Conservation (phyloP, 2,888 invertebrate species). For the Amphiduros pacificus region DNA sequence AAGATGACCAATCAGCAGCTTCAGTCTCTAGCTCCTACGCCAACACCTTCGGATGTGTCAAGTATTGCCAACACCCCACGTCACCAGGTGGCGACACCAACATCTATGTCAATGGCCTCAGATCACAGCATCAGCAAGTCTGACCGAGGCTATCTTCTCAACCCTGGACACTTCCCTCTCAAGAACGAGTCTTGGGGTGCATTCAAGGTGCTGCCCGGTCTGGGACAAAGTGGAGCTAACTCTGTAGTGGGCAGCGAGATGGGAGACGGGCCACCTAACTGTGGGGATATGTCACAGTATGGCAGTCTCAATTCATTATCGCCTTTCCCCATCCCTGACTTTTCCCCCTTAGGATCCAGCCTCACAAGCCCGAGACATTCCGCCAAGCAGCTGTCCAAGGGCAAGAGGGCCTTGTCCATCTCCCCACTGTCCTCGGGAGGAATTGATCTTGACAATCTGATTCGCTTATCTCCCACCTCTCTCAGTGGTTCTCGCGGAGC, state of each 20-base stretch:
- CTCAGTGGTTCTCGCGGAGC: conserved; percentile 43
- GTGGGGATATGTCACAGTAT: conserved; percentile 6
- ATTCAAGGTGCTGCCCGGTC: conserved; percentile 20
- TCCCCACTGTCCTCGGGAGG: conserved; percentile 51
- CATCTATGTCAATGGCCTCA: neutral
- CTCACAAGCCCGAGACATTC: conserved; percentile 22
- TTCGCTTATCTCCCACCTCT: conserved; percentile 60
- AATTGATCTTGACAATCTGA: conserved; percentile 58
- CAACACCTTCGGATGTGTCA: conserved; percentile 19
- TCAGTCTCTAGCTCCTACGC: conserved; percentile 15
- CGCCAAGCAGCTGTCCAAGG: neutral
- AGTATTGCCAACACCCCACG: conserved; percentile 19
- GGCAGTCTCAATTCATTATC: conserved; percentile 9
- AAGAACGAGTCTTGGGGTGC: conserved; percentile 18
- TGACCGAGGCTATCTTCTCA: conserved; percentile 15
- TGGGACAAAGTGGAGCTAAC: conserved; percentile 1
- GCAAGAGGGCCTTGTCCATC: conserved; percentile 26
- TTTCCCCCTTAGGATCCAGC: conserved; percentile 14
- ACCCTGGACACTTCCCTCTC: conserved; percentile 13
- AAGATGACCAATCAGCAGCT: conserved; percentile 14
- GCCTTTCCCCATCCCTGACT: conserved; percentile 15
- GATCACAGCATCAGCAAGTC: neutral
- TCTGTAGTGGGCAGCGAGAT: neutral
- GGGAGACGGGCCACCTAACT: neutral
- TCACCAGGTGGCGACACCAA: neutral